Evolutionary conservation across 2,888 invertebrate species (phyloP), one percentile per base, ranked within the genome.

Genomic region (Strigamia crassipes): DNA sequence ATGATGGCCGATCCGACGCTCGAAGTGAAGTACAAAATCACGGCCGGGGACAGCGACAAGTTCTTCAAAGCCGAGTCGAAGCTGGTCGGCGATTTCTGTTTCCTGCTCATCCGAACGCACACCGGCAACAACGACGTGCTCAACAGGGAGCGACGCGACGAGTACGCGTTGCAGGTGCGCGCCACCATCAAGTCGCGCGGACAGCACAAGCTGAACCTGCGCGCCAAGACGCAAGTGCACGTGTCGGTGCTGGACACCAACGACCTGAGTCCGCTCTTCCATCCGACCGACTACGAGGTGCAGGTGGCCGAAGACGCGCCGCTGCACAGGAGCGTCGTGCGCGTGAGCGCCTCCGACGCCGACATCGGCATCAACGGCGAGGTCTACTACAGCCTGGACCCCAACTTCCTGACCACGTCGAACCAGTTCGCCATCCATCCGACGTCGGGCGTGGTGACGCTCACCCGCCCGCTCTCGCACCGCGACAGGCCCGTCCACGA

Each of bases 341-440:
- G 91, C 86, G 94, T 95, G 80, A 88, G 92, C 46, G 99, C 98
- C 0, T 96, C 96, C 86, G 99, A 99, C 89, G 97, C 99, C 4
- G 99, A 99, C 88, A 90, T 95, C 46, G 99, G 98, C 2, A 91
- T 96, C 85, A 99, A 99, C 88, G 97, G 97, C 0, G 96, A 98
- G 89, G 95, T 99, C 85, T 98, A 98, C 89, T 99, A 97, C 89
- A 96, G 96, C 87, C 92, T 99, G 86, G 90, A 92, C 80, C 92
- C 94, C 85, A 21, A 21, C 1, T 66, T n/a, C 21, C 12, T 66
- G 21, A 12, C 5, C 4, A 91, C 92, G 83, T 94, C 93, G 77
- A 93, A 94, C 86, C 92, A 92, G 85, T 99, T 98, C 87, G 94
- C 96, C 46, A 93, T 99, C 82, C 96, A 99, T 88, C 96, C 97